Evolutionary conservation across 2,113 vertebrate species (phyloP).

Genomic region (Trochalopteron elliotii): DNA sequence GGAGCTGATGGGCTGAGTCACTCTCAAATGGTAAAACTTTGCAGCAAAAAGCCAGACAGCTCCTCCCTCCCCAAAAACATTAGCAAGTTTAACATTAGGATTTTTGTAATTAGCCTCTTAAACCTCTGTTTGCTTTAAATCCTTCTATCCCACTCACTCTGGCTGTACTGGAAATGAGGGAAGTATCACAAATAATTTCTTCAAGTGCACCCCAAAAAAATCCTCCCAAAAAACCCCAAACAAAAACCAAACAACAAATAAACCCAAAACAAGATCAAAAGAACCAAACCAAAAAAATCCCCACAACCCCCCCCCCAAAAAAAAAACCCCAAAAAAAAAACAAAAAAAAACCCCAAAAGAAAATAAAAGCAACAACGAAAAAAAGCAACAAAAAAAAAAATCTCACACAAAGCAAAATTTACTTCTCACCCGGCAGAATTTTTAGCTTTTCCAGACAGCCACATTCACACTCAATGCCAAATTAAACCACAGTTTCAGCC

Average conservation of each 20-base stretch:
- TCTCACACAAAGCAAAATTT: not conserved
- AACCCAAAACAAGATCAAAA: not conserved
- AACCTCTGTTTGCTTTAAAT: not conserved
- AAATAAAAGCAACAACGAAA: not conserved
- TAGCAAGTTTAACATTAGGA: not conserved
- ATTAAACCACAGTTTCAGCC: not conserved
- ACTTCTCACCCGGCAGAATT: not conserved
- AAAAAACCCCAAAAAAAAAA: not conserved
- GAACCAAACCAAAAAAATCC: too few species aligned
- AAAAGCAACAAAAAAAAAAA: too few species aligned
- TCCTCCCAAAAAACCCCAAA: accelerated
- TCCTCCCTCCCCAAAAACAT: not conserved
- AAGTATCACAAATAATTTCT: not conserved
- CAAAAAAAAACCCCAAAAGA: not conserved
- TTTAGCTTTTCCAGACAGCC: not conserved
- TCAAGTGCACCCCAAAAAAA: not conserved
- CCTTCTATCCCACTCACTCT: not conserved
- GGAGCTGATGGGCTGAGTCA: not conserved
- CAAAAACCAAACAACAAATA: not conserved
- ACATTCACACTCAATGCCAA: not conserved
- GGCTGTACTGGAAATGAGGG: not conserved
- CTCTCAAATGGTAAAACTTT: not conserved
- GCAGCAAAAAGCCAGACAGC: not conserved
- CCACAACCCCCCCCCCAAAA: not conserved
- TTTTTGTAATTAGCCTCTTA: not conserved